phyloP scores from a whole-genome alignment of 2,888 invertebrate species.

The Brassicogethes aeneus region DNA sequence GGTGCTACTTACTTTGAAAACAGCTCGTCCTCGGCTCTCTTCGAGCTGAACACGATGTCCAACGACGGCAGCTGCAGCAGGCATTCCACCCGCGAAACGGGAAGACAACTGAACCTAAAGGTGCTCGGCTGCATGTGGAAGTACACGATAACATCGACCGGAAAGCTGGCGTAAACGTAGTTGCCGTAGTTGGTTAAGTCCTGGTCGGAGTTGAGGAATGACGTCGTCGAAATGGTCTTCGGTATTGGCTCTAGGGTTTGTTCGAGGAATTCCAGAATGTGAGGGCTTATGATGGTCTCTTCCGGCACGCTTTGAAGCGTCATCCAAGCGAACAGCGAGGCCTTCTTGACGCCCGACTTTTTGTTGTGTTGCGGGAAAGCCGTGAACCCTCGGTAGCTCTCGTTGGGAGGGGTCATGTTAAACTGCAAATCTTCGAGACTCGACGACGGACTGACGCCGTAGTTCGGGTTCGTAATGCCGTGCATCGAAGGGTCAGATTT shows the following conservation, averaged over 20 bases:
- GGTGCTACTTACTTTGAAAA: constrained; percentile 27
- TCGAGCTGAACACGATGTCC: constrained; percentile 94
- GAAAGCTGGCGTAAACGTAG: constrained; percentile 88
- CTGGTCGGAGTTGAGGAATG: constrained; percentile 38
- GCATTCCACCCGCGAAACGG: constrained; percentile 92
- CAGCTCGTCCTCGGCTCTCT: constrained; percentile 69
- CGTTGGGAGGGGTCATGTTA: constrained; percentile 22
- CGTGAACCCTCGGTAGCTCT: constrained; percentile 3
- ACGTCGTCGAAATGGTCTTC: constrained; percentile 18
- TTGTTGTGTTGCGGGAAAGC: not conserved
- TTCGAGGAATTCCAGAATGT: constrained; percentile 93
- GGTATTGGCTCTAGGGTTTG: constrained; percentile 96
- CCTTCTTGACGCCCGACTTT: constrained; percentile 64
- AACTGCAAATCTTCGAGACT: constrained; percentile 28
- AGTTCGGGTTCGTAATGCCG: constrained; percentile 40
- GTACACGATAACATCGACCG: constrained; percentile 97
- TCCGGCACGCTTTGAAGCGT: constrained; percentile 95
- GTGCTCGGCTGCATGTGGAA: constrained; percentile 97
- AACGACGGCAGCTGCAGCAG: constrained; percentile 93
- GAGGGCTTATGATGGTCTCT: constrained; percentile 95
- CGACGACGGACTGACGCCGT: constrained; percentile 32
- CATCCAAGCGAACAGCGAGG: constrained; percentile 88
- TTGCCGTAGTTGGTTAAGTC: constrained; percentile 59
- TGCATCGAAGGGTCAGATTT: constrained; percentile 30
- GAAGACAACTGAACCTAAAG: constrained; percentile 91